A percentile compares a stretch with the other conserved stretches of the same genome.
Evolutionary conservation across 2,797 vertebrate genomes (phyloP).

Genomic region (Leptodactylus fallax): DNA sequence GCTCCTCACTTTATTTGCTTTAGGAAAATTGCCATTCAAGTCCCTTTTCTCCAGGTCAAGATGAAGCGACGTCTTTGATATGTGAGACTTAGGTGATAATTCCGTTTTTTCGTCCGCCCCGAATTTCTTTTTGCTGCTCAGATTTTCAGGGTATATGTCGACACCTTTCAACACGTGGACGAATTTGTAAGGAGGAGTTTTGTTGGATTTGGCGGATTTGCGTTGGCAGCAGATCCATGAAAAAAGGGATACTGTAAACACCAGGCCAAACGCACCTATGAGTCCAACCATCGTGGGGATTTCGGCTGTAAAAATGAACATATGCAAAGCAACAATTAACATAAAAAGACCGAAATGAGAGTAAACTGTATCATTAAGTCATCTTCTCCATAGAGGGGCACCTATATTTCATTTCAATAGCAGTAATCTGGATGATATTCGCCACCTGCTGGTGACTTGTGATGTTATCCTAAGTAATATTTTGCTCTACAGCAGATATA

Average conservation of each 20-base stretch:
- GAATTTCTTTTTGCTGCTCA: slow-evolving; percentile 93
- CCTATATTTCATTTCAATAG: neutral
- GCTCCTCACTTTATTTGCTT: slow-evolving; percentile 85
- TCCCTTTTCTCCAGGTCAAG: slow-evolving; percentile 95
- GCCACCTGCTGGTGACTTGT: slow-evolving; percentile 40
- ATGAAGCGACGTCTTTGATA: slow-evolving; percentile 85
- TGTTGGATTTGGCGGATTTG: slow-evolving; percentile 91
- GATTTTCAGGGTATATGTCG: slow-evolving; percentile 95
- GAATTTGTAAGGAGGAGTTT: slow-evolving; percentile 96
- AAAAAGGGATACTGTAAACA: slow-evolving; percentile 94
- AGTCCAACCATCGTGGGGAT: slow-evolving; percentile 91
- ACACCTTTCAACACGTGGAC: slow-evolving; percentile 98
- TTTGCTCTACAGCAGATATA: neutral
- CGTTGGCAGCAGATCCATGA: slow-evolving; percentile 99
- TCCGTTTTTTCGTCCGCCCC: slow-evolving; percentile 82
- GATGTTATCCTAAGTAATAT: neutral
- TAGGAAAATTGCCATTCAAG: slow-evolving; percentile 95
- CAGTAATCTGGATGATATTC: neutral
- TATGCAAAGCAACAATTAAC: slow-evolving; percentile 70
- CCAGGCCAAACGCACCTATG: slow-evolving; percentile 93
- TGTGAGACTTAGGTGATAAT: slow-evolving; percentile 74
- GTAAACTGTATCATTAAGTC: neutral
- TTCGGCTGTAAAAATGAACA: slow-evolving; percentile 82
- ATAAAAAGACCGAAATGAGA: neutral
- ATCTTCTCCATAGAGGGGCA: neutral